These are phyloP conservation scores for Conomelus anceps DNA, from an alignment of 2,888 invertebrate species.

Conservation along the genomic window DNA sequence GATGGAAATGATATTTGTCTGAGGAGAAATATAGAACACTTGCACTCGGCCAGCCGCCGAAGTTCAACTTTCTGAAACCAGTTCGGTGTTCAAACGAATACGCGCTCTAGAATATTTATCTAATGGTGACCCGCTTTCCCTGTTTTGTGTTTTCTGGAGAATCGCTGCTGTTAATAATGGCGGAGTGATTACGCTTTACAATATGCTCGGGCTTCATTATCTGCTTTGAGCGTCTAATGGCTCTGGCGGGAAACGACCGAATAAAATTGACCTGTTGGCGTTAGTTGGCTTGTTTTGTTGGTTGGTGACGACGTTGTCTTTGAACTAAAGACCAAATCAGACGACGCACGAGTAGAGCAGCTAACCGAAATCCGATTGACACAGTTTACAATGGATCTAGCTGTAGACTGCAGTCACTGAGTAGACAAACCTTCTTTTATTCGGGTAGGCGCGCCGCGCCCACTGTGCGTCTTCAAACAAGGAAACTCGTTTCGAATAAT, in stretches of 20 bases:
- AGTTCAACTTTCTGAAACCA: neutral
- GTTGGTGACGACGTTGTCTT: too few species aligned
- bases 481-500: neutral
- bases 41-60: neutral
- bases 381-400: neutral
- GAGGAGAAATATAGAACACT: neutral
- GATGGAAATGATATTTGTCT: neutral
- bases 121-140: neutral
- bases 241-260: neutral
- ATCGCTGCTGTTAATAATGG: neutral
- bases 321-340: too few species aligned
- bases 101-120: neutral
- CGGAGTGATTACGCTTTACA: neutral
- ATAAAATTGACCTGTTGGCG: neutral
- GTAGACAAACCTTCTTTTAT: neutral
- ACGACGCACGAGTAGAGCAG: neutral
- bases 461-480: neutral
- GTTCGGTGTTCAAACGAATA: neutral
- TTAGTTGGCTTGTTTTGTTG: neutral
- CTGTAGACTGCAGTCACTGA: neutral
- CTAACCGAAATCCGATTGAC: neutral
- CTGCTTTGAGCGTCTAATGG: neutral
- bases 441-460: neutral
- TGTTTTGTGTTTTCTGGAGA: neutral
- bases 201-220: neutral